Conservation (phyloP, 2,888 invertebrate genomes). For the Polymixis lichenea region DNA sequence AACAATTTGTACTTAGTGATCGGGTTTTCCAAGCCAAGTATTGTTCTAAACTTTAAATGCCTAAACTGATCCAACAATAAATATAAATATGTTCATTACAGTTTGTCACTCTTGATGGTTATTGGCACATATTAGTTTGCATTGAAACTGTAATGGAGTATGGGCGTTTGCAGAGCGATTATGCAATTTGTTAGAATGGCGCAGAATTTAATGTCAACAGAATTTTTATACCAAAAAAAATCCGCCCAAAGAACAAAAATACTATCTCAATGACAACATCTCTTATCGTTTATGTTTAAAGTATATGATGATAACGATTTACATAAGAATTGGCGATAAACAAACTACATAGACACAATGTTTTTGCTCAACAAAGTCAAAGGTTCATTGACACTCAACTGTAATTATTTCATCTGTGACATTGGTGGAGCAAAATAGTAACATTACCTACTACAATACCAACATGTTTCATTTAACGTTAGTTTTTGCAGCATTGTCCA, state of each 20-base stretch:
- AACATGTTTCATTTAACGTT: slow-evolving; percentile 8
- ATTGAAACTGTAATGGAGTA: neutral
- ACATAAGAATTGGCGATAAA: slow-evolving; percentile 75
- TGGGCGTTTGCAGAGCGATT: neutral
- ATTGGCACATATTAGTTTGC: neutral
- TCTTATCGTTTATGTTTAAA: slow-evolving; percentile 58
- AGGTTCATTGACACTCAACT: slow-evolving; percentile 70
- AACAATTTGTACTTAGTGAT: neutral
- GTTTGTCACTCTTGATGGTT: neutral
- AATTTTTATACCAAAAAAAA: neutral
- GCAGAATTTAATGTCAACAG: slow-evolving; percentile 4
- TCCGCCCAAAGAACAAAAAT: slow-evolving; percentile 16
- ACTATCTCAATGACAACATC: slow-evolving; percentile 43
- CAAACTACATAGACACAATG: slow-evolving; percentile 61
- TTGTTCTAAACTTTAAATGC: neutral
- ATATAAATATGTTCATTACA: neutral
- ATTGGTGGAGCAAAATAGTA: slow-evolving; percentile 60
- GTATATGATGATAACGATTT: slow-evolving; percentile 67
- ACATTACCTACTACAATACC: slow-evolving; percentile 31
- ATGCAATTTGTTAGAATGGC: slow-evolving; percentile 2
- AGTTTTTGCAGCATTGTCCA: slow-evolving; percentile 19
- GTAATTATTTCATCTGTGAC: slow-evolving; percentile 68
- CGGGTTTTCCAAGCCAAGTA: neutral
- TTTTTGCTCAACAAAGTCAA: slow-evolving; percentile 72
- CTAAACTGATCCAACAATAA: neutral